Base-by-base conservation (phyloP, 2,888 invertebrate species). In the Drosophila multiciliata region DNA sequence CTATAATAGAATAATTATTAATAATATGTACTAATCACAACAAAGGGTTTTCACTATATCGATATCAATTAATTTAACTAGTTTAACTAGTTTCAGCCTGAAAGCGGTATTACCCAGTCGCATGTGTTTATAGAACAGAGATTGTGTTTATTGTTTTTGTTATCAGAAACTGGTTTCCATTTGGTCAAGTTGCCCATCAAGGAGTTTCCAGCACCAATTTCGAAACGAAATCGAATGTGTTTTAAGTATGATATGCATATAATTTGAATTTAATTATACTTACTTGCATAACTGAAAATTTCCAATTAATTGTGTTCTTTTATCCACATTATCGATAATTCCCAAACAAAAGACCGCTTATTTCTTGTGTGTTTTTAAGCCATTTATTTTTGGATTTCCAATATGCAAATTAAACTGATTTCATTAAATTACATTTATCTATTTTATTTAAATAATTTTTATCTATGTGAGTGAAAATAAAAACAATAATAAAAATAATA, bases 181-280 rank as follows among this genome's bases (percentile, higher is more conserved):
- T 83, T 80, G 80, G 78, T 66, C 83, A 88, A 77, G 66, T 76
- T 73, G 77, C 80, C 85, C 89, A 85, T 85, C 87, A 89, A 87
- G 87, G 87, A 87, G 83, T 85, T 78, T 57, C 50, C 73, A 79
- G 67, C 66, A 36, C n/a, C 73, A 65, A 58, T 73, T 73, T 49
- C 70, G 54, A 49, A 84, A 73, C 63, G 83, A 84, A 81, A 77
- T 83, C 79, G 83, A 86, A 87, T 88, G 78, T 72, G 69, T 65
- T 66, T 75, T 73, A 66, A 80, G 63, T 74, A 64, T 74, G 59
- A 63, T 65, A 42, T 59, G 78, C 61, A 74, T 82, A 69, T 62
- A 71, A 85, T 88, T 85, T 88, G 77, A 88, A 82, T 83, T 61
- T 35, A 72, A 79, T 79, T 82, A 82, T 72, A 57, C 63, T 26